These are phyloP conservation scores for Rhegmatorhina hoffmannsi DNA, from an alignment of 2,113 vertebrate species.

Conservation along the genomic window DNA sequence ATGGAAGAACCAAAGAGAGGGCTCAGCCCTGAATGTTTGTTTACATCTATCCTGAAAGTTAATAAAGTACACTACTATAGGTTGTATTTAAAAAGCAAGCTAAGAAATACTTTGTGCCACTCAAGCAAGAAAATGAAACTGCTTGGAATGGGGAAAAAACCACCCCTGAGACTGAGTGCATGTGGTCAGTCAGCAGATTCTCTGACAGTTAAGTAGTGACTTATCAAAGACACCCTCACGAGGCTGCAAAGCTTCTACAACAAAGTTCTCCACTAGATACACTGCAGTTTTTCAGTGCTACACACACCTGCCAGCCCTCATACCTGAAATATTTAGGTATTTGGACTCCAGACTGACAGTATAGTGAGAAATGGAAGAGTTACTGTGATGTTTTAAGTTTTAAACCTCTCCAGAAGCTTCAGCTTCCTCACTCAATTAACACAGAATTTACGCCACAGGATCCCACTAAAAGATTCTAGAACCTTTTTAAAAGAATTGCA, in stretches of 20 bases:
- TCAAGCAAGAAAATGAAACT: neutral
- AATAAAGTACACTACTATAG: no score
- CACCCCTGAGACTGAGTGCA: accelerated
- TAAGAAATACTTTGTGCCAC: neutral
- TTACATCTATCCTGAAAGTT: neutral
- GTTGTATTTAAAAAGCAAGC: neutral
- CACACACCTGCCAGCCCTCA: neutral
- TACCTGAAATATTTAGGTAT: neutral
- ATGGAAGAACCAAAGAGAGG: neutral
- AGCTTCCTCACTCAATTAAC: neutral
- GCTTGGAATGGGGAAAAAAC: neutral
- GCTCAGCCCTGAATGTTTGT: neutral
- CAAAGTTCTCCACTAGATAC: neutral
- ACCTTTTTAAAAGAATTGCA: neutral
- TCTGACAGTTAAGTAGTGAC: neutral
- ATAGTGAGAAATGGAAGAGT: neutral
- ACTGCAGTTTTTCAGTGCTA: neutral
- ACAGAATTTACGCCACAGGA: neutral
- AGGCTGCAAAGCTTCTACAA: neutral
- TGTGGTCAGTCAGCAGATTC: neutral
- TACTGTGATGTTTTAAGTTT: neutral
- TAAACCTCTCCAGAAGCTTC: neutral
- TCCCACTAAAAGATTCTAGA: neutral
- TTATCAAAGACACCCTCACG: accelerated
- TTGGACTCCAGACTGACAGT: neutral